Base-by-base conservation (phyloP, 2,888 invertebrate species). In the Andrena praecox region DNA sequence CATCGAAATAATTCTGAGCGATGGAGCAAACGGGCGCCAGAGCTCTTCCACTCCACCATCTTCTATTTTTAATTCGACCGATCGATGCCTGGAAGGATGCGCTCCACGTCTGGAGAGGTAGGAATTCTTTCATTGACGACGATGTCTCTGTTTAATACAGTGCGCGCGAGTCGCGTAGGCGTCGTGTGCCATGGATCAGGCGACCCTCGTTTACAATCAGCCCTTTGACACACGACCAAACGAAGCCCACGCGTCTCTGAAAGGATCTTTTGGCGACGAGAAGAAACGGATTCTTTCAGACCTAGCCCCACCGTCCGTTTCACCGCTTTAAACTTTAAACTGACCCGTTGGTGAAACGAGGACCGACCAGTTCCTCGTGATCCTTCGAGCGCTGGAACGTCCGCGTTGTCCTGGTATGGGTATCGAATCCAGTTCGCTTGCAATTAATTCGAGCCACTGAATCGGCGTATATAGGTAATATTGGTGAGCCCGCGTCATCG, bases 141-240 rank as follows among this genome's bases (percentile, higher is more conserved):
- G 76, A 62, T 35, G 66, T 59, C 16, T 20, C 20, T 31, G 27
- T 67, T 74, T 76, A 84, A 76, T 62, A 29, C 67, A 48, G 27
- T 27, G 59, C 66, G 68, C 70, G 77, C 78, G 77, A 77, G 63
- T 74, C 76, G 85, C 75, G 91, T 89, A 81, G 90, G 90, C 89
- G 89, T 84, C 89, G 89, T 84, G 86, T 81, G 88, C 82, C 85
- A 56, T 71, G 85, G 90, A 89, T 89, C 88, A 87, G 83, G 88
- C 88, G 87, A 89, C 81, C 88, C 88, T 89, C 86, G 86, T 89
- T 87, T 78, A 85, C 85, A 85, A 87, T 90, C 86, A 87, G 85
- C 89, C 84, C 91, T 90, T 90, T 90, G 90, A 90, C 89, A 87
- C 82, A 89, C 87, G 89, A 79, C 85, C 82, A 84, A 87, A 84